Percentiles rank a stretch among this genome's conserved stretches.
Evolutionary conservation across 2,888 invertebrate genomes (phyloP).

Genomic region (Scelioninae gen. 1): DNA sequence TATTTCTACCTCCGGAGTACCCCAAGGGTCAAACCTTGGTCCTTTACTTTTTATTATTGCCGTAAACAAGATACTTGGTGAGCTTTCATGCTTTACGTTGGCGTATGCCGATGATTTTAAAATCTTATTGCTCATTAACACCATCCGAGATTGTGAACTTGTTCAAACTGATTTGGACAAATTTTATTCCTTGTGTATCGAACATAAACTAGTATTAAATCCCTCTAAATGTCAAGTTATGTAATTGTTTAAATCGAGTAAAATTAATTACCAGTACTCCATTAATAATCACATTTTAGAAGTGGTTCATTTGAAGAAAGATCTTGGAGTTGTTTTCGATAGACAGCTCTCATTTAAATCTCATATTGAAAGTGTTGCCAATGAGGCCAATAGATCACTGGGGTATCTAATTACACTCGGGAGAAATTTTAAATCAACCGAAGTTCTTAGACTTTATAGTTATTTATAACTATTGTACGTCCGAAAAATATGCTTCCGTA

Average conservation of each 20-base stretch:
- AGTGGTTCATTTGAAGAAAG: not conserved
- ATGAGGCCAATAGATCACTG: not conserved
- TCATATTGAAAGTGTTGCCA: not conserved
- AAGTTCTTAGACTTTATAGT: no score
- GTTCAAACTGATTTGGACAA: not conserved
- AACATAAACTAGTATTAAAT: not conserved
- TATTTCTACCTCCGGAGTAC: not conserved
- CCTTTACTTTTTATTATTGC: slow-evolving; percentile 9
- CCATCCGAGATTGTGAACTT: not conserved
- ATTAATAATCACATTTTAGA: not conserved
- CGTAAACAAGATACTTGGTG: not conserved
- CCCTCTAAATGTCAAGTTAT: not conserved
- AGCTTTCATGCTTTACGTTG: not conserved
- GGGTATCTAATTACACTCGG: not conserved
- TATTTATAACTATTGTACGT: no score
- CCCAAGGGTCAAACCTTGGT: slow-evolving; percentile 9
- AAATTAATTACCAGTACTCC: not conserved
- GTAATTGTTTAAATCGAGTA: not conserved
- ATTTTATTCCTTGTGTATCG: not conserved
- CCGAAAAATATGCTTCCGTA: no score
- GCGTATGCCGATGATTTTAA: slow-evolving; percentile 17
- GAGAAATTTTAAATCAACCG: no score
- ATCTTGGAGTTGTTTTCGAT: not conserved
- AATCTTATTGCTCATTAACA: not conserved
- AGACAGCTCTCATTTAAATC: not conserved